Base-by-base conservation (phyloP, 2,888 invertebrate species). In the Apoda limacodes region DNA sequence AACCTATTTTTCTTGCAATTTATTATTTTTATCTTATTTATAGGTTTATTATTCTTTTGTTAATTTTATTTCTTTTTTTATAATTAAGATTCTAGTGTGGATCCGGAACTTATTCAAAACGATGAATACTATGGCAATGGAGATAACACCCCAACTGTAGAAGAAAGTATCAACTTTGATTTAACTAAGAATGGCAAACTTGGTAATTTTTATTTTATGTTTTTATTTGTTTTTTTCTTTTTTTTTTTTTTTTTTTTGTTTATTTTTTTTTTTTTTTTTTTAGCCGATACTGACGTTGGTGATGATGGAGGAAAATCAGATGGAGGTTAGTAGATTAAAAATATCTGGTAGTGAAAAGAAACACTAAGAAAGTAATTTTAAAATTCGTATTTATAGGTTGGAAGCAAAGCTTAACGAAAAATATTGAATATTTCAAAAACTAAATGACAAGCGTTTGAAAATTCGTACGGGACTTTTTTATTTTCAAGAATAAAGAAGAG, bases 81-180 rank as follows among this genome's bases (percentile, higher is more conserved):
- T 50, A 37, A 59, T 48, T 37, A 72, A 85, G 88, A 88, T 76
- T 82, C 85, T 63, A 83, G 82, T 61, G 82, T 85, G 74, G 88
- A 88, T 62, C 82, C 83, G 45, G 84, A 85, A 64, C 83, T 83
- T 54, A 78, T 82, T 65, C 84, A 85, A 80, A 84, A 83, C 50
- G 69, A 61, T 53, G 63, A 66, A 60, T 67, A 63, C 55, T 63
- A 68, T 60, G 71, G 74, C 63, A 66, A 60, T 56, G 64, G 63
- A 66, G 60, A 69, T 40, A 72, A 66, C 33, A 56, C 65, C 30
- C 81, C 80, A 36, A 72, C 75, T 45, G 69, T 70, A 27, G 80
- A 80, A 63, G 69, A 72, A 46, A 63, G 62, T 36, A 76, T 67
- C 34, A 67, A 70, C 42, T 72, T 72, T 60, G 81, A 81, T 42